Evolutionary conservation across 2,888 invertebrate genomes (phyloP).

Genomic region (Saturnia japonica): DNA sequence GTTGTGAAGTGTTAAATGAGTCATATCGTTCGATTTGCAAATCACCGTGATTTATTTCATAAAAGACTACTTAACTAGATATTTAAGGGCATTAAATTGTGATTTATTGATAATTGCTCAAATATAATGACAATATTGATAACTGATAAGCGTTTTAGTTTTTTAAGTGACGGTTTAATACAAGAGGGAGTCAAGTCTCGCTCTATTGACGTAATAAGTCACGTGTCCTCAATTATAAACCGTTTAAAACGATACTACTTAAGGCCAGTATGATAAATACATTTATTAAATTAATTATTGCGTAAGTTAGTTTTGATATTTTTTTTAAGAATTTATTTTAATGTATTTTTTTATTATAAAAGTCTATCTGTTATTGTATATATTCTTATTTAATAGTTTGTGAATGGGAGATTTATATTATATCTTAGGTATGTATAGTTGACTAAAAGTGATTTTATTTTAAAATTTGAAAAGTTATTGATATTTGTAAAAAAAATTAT

Average conservation of each 20-base stretch:
- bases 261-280: constrained; percentile 58
- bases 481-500: no score
- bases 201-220: not conserved
- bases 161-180: not conserved
- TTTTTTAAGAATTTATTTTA: not conserved
- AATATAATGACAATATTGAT: constrained; percentile 11
- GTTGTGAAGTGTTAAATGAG: no score
- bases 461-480: no score
- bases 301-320: constrained; percentile 9
- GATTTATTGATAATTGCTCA: constrained; percentile 23
- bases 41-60: not conserved
- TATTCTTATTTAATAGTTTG: no score
- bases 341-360: not conserved
- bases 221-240: not conserved
- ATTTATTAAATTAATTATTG: constrained; percentile 44
- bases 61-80: not conserved
- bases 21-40: not conserved
- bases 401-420: no score
- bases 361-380: not conserved
- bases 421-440: no score
- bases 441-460: no score
- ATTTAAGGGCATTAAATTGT: constrained; percentile 16
- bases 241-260: constrained; percentile 30
- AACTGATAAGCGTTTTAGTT: not conserved
- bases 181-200: not conserved